Evolutionary conservation across 2,113 vertebrate species (phyloP).

Genomic region (Paedocypris sp.): DNA sequence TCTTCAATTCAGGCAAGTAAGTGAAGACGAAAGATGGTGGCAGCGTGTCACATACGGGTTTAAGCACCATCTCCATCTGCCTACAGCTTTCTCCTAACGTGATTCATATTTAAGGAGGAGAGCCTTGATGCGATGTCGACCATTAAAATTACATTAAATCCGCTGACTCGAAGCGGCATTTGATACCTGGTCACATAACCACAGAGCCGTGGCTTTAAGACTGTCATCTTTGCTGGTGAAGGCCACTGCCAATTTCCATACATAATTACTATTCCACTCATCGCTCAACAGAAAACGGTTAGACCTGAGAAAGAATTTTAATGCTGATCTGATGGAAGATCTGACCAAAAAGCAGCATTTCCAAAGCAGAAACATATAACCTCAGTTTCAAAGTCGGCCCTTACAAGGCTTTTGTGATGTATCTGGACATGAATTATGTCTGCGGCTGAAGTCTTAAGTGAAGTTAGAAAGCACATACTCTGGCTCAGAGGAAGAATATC

Average conservation of each 20-base stretch:
- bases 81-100: slow-evolving; percentile 20
- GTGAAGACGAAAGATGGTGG: slow-evolving; percentile 1
- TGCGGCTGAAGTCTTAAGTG: neutral
- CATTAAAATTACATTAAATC: slow-evolving; percentile 34
- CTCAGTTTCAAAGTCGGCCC: too few species aligned
- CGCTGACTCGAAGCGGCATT: slow-evolving; percentile 20
- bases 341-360: neutral
- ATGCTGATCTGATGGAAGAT: too few species aligned
- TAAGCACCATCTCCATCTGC: slow-evolving; percentile 20
- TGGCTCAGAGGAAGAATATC: slow-evolving; percentile 51
- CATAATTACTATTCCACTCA: neutral
- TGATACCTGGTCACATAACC: slow-evolving; percentile 7
- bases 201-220: neutral
- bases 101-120: slow-evolving; percentile 32
- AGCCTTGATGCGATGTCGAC: slow-evolving; percentile 7
- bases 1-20: neutral
- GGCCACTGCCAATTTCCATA: neutral
- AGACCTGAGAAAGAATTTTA: too few species aligned
- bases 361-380: too few species aligned
- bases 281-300: too few species aligned
- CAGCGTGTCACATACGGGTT: slow-evolving; percentile 16
- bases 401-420: neutral
- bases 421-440: neutral
- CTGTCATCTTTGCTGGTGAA: neutral
- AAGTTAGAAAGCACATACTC: slow-evolving; percentile 23